Base-by-base conservation (phyloP, 2,113 vertebrate genomes). In the Oreochromis tanganicae region DNA sequence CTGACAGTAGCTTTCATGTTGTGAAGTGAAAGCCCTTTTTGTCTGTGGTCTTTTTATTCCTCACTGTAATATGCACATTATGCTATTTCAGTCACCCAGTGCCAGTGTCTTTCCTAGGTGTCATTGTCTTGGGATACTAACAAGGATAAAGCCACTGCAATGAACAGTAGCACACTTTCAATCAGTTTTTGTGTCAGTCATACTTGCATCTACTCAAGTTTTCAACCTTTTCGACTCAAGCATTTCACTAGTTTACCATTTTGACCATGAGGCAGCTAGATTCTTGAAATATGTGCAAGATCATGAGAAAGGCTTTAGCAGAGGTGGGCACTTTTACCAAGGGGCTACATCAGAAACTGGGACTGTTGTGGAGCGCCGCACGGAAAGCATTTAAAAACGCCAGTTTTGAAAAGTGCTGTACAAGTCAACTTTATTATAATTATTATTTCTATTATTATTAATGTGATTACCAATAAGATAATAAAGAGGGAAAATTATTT, bases 1-100 rank as follows among this genome's bases (percentile, higher is more conserved):
- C 88, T 81, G 75, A 46, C 43, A 46, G 83, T 19, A 66, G 83
- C 91, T 92, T 94, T 91, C 75, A 92, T 93, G 85, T 89, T 81
- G 27, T 80, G 61, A 90, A 88, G 80, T 87, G 48, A 90, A 86
- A 88, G 90, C 63, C 3, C 54, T 68, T 88, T 83, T 80, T 92
- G 81, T 90, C 85, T 87, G 81, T 85, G 32, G 57, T 57, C 87
- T 84, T 88, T 89, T 94, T 81, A 88, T 90, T 82, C 32, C 52
- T 7, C 24, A 41, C 86, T 88, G 84, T 82, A 78, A 43, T 71
- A 29, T 89, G 80, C 85, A 82, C 83, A 89, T 87, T 92, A 85
- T 87, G n/a, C 71, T 63, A 24, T 87, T 78, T 78, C 52, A 86
- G 38, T 90, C 63, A 75, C 80, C 6, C 83, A 13, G 9, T 52